phyloP scores from a whole-genome alignment of 2,113 vertebrate species.

The Microtus richardsoni region DNA sequence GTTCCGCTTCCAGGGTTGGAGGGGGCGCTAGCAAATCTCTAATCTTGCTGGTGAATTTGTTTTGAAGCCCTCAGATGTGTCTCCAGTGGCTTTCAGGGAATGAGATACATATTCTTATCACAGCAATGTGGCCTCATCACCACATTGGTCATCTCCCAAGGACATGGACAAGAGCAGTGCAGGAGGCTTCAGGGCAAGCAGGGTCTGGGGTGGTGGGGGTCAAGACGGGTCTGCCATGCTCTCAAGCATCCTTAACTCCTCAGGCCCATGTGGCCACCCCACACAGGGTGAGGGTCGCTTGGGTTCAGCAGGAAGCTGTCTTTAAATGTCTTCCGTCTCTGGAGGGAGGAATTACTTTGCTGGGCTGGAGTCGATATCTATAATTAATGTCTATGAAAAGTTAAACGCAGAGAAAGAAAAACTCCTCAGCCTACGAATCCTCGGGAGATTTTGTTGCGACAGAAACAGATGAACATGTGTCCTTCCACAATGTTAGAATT shows the following conservation, averaged over 20 bases:
- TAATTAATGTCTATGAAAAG: constrained; percentile 68
- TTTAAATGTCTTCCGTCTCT: neutral
- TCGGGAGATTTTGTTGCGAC: neutral
- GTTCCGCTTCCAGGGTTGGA: too few relatives aligned
- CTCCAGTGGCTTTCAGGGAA: too few relatives aligned
- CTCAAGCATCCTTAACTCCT: neutral
- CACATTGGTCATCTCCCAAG: neutral
- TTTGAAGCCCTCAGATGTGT: neutral
- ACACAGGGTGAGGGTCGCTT: neutral
- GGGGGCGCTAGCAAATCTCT: accelerated
- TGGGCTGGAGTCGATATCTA: neutral
- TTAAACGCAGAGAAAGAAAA: constrained; percentile 39
- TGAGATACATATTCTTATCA: neutral
- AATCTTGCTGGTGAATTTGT: accelerated
- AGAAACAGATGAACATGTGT: neutral
- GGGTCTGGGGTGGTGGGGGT: neutral
- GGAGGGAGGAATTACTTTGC: neutral
- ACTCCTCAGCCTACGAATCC: constrained; percentile 24
- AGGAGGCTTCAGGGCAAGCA: accelerated
- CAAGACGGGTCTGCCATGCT: neutral
- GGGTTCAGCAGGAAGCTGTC: neutral
- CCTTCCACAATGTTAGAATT: neutral
- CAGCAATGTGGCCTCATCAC: neutral
- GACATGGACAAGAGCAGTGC: neutral
- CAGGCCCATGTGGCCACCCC: neutral